A percentile compares a stretch with the other conserved stretches of the same genome.
Conservation (phyloP, 2,113 vertebrate genomes). For the Nipponia nippon region DNA sequence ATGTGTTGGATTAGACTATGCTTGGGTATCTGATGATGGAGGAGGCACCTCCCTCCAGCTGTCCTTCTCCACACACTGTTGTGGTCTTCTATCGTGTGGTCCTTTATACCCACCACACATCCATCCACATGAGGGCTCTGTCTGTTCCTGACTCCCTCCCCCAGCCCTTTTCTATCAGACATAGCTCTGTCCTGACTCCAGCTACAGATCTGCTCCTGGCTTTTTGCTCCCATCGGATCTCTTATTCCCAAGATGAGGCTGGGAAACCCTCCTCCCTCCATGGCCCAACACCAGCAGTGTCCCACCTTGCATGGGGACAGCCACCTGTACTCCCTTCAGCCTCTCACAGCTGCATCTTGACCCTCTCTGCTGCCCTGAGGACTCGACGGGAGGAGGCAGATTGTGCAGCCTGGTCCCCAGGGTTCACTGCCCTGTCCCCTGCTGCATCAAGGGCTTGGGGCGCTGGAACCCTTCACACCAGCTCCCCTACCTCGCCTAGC, state of each 20-base stretch:
- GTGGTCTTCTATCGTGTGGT: background rate
- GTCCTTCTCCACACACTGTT: background rate
- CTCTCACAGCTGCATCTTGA: background rate
- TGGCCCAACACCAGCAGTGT: background rate
- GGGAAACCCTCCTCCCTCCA: background rate
- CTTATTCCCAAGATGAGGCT: background rate
- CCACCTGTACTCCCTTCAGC: background rate
- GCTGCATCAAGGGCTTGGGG: rapidly evolving
- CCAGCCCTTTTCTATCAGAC: background rate
- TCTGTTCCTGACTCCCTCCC: background rate
- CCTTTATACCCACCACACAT: background rate
- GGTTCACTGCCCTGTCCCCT: background rate
- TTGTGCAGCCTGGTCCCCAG: background rate
- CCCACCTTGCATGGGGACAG: background rate
- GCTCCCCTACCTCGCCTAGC: background rate
- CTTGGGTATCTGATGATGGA: background rate
- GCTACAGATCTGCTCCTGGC: background rate
- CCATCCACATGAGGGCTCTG: background rate
- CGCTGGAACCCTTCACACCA: background rate
- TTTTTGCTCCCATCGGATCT: rapidly evolving
- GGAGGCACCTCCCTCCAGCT: background rate
- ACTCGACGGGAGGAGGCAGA: background rate
- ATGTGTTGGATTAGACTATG: background rate
- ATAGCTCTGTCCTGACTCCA: background rate
- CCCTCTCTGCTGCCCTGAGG: background rate